phyloP scores from a whole-genome alignment of 2,113 vertebrate genomes.

The Lepisosteus osseus region DNA sequence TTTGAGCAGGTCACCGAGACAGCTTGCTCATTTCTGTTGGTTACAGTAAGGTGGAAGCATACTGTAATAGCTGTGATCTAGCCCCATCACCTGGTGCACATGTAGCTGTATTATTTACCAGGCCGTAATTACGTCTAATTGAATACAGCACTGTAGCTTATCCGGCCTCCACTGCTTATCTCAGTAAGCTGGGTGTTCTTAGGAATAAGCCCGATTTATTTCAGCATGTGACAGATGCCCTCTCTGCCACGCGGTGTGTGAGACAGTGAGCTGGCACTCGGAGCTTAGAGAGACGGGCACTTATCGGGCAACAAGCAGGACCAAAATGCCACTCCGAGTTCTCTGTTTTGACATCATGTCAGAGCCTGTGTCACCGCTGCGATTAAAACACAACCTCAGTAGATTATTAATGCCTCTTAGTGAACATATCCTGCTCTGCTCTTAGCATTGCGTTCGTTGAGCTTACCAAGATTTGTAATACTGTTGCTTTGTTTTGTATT shows the following conservation, averaged over 20 bases:
- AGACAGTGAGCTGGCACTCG: conserved; percentile 27
- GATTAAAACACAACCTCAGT: neutral
- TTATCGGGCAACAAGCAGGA: conserved; percentile 11
- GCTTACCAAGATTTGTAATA: neutral
- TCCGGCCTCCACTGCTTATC: conserved; percentile 55
- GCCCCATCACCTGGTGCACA: neutral
- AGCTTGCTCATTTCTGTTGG: neutral
- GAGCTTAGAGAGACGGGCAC: conserved; percentile 25
- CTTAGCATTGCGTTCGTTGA: neutral
- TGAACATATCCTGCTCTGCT: too few species aligned
- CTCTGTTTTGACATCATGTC: conserved; percentile 17
- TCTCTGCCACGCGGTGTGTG: conserved; percentile 37
- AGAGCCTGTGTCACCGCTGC: neutral
- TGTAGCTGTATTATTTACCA: conserved; percentile 48
- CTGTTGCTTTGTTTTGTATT: too few species aligned
- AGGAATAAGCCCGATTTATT: conserved; percentile 56
- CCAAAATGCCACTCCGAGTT: conserved; percentile 14
- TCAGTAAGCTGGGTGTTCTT: conserved; percentile 59
- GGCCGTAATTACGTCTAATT: conserved; percentile 59
- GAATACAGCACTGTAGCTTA: conserved; percentile 55
- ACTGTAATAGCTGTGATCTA: neutral
- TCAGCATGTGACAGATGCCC: conserved; percentile 50
- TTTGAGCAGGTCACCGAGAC: too few species aligned
- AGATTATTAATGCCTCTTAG: conserved; percentile 3
- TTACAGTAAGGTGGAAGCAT: neutral